Conservation (phyloP, 2,797 vertebrate species). For the Anolis apletophallus region DNA sequence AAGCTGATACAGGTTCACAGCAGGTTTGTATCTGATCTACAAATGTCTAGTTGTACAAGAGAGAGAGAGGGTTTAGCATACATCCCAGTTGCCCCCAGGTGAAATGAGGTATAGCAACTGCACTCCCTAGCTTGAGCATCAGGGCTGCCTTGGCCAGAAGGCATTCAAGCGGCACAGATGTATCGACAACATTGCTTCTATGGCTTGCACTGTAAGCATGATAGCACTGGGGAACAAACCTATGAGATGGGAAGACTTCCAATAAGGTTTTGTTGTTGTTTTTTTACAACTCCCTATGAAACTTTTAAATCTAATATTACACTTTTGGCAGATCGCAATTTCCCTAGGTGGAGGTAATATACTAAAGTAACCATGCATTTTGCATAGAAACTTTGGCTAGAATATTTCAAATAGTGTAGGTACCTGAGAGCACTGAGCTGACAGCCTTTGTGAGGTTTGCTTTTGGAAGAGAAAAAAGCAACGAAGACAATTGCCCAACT, state of each 20-base stretch:
- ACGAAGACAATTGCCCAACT: background rate
- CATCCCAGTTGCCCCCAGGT: background rate
- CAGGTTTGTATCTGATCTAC: background rate
- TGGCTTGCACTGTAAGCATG: background rate
- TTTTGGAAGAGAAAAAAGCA: background rate
- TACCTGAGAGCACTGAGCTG: conserved; percentile 57
- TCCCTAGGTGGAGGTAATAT: conserved; percentile 54
- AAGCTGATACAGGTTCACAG: background rate
- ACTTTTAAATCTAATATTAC: conserved; percentile 50
- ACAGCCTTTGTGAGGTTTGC: conserved; percentile 32
- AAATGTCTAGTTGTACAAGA: background rate
- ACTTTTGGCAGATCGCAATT: conserved; percentile 52
- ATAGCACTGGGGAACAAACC: background rate
- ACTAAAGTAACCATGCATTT: conserved; percentile 19
- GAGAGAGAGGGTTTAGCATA: background rate
- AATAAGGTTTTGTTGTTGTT: conserved; percentile 33
- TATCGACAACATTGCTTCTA: conserved; percentile 14
- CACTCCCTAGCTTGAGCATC: background rate
- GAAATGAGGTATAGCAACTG: background rate
- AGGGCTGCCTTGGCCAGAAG: background rate
- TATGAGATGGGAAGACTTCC: conserved; percentile 37
- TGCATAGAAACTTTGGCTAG: conserved; percentile 59
- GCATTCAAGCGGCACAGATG: background rate
- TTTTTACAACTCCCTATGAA: conserved; percentile 47
- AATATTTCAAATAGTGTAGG: conserved; percentile 60